Evolutionary conservation across 2,797 vertebrate species (phyloP).

Genomic region (Phyllotis vaccarum): DNA sequence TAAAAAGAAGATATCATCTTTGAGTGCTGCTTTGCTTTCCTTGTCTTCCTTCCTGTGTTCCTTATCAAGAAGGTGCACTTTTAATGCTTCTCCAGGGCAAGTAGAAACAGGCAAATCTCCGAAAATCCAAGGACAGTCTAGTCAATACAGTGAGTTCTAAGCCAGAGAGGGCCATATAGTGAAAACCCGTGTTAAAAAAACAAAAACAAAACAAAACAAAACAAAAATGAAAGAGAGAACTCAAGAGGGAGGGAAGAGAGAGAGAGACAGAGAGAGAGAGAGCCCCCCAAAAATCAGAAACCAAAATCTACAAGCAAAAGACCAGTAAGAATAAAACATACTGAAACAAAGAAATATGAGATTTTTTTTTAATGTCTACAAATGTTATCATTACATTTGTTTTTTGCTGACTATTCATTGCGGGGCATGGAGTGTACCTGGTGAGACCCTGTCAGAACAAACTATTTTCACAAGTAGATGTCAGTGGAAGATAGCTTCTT

Average conservation of each 20-base stretch:
- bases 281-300: too few relatives aligned
- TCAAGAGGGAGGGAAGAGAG: too few relatives aligned
- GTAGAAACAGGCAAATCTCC: neutral
- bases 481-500: neutral
- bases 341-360: neutral
- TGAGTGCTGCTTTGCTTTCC: neutral
- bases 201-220: too few relatives aligned
- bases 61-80: neutral
- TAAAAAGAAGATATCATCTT: neutral
- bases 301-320: neutral
- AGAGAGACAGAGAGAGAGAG: too few relatives aligned
- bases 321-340: neutral
- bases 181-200: neutral
- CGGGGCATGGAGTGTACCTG: too few relatives aligned
- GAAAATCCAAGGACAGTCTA: neutral
- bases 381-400: neutral
- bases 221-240: neutral
- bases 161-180: neutral
- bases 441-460: neutral
- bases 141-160: neutral
- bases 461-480: neutral
- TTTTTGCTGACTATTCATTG: neutral
- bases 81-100: neutral
- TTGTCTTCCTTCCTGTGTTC: neutral
- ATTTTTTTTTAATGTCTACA: neutral